Conservation (phyloP, 2,888 invertebrate species). For the Strigamia crassipes region DNA sequence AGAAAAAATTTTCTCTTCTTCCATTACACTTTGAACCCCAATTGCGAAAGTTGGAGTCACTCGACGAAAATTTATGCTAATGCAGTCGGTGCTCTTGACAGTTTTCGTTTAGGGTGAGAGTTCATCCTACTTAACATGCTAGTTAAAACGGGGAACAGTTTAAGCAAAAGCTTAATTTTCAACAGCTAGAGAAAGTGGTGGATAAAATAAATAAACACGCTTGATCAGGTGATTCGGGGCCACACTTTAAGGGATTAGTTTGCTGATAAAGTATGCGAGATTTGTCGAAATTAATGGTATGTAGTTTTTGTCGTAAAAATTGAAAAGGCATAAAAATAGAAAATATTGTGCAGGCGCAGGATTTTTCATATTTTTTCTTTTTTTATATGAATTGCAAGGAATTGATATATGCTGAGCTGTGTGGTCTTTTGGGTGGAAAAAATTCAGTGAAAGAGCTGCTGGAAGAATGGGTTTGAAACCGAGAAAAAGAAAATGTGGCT, state of each 20-base stretch:
- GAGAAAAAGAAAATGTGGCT: constrained; percentile 1
- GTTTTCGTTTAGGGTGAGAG: constrained; percentile 35
- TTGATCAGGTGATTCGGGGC: constrained; percentile 12
- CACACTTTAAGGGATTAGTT: constrained; percentile 33
- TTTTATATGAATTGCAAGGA: background rate
- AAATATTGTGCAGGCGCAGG: background rate
- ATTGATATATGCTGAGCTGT: constrained; percentile 12
- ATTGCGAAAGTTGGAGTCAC: background rate
- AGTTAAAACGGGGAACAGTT: constrained; percentile 24
- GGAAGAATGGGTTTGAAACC: constrained; percentile 1
- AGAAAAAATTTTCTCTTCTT: background rate
- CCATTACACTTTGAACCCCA: constrained; percentile 30
- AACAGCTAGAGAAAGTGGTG: constrained; percentile 10
- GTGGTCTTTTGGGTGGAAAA: constrained; percentile 33
- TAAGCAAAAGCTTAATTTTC: constrained; percentile 28
- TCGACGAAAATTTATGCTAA: constrained; percentile 33
- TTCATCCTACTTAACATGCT: constrained; percentile 40
- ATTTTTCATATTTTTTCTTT: background rate
- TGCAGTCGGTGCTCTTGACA: constrained; percentile 34
- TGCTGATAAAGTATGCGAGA: background rate
- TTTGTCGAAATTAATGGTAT: background rate
- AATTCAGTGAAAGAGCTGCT: constrained; percentile 8
- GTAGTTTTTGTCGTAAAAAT: background rate
- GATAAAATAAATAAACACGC: constrained; percentile 14
- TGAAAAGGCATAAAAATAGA: background rate